phyloP scores from a whole-genome alignment of 30 jellyfish, hydroid and myxozoan species.

The Calvadosia cruxmelitensis region DNA sequence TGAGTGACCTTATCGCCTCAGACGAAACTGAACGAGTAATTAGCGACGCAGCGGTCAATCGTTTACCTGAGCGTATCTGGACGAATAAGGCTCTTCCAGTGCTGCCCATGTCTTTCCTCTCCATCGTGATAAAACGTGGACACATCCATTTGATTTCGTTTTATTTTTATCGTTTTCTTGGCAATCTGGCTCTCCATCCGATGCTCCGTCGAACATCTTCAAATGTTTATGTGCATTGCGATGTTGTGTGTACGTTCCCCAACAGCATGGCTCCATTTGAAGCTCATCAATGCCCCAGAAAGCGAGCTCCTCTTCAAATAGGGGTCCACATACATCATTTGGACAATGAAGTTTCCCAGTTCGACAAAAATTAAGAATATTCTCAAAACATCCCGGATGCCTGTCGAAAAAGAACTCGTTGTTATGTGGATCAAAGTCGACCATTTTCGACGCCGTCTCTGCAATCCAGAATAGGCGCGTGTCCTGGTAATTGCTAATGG shows the following conservation, averaged over 20 bases:
- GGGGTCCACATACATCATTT: slow-evolving; percentile 96
- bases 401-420: slow-evolving; percentile 94
- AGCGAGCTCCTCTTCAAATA: slow-evolving; percentile 87
- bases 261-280: slow-evolving; percentile 98
- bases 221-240: slow-evolving; percentile 86
- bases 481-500: slow-evolving; percentile 83
- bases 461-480: slow-evolving; percentile 96
- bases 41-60: not conserved
- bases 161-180: slow-evolving; percentile 17
- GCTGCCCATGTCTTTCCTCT: slow-evolving; percentile 73
- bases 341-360: slow-evolving; percentile 98
- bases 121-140: slow-evolving; percentile 1
- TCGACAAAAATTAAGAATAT: slow-evolving; percentile 78
- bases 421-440: slow-evolving; percentile 81
- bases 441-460: slow-evolving; percentile 92
- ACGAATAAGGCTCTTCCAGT: slow-evolving; percentile 82
- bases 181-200: slow-evolving; percentile 45
- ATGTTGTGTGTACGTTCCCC: slow-evolving; percentile 95
- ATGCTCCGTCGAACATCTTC: slow-evolving; percentile 73
- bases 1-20: too few relatives aligned
- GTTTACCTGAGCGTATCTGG: slow-evolving; percentile 85
- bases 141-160: not conserved
- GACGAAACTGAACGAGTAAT: too few relatives aligned
- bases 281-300: slow-evolving; percentile 97
- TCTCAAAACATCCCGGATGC: slow-evolving; percentile 94